Conservation (phyloP, 2,797 vertebrate genomes). For the Gymnothorax reevesii region DNA sequence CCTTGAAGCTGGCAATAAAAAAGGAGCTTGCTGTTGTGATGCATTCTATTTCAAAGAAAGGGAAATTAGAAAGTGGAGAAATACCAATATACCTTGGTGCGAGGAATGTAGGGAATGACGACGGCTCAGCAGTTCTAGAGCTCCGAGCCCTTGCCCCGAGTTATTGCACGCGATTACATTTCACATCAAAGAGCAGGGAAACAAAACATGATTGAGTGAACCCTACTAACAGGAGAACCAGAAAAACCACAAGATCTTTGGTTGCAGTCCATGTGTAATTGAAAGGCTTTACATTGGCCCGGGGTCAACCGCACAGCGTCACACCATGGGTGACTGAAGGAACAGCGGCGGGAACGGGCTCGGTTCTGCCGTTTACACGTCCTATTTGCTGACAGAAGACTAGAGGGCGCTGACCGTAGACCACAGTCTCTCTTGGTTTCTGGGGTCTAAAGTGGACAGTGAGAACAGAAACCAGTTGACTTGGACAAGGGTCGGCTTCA, state of each 20-base stretch:
- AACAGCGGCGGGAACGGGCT: not conserved
- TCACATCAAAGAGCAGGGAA: not conserved
- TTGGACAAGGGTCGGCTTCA: too few relatives aligned
- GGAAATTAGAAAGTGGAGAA: not conserved
- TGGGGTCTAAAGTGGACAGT: too few relatives aligned
- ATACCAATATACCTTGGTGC: not conserved
- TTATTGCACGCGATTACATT: not conserved
- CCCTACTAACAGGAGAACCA: not conserved
- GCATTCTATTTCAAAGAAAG: conserved; percentile 11
- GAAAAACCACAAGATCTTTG: not conserved
- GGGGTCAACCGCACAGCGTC: not conserved
- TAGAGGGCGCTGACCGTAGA: not conserved
- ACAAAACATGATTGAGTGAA: not conserved
- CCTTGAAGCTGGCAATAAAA: not conserved
- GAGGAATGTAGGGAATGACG: not conserved
- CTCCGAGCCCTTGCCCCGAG: not conserved
- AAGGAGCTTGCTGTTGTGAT: not conserved
- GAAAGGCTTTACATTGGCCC: not conserved
- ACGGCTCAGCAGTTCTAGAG: not conserved
- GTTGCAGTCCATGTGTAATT: not conserved
- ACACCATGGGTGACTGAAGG: not conserved
- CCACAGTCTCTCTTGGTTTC: too few relatives aligned
- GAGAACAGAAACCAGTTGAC: too few relatives aligned
- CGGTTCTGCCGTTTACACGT: not conserved
- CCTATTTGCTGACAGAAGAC: not conserved